Evolutionary conservation across 2,888 invertebrate species (phyloP).

Genomic region (Ophioninae sp.): DNA sequence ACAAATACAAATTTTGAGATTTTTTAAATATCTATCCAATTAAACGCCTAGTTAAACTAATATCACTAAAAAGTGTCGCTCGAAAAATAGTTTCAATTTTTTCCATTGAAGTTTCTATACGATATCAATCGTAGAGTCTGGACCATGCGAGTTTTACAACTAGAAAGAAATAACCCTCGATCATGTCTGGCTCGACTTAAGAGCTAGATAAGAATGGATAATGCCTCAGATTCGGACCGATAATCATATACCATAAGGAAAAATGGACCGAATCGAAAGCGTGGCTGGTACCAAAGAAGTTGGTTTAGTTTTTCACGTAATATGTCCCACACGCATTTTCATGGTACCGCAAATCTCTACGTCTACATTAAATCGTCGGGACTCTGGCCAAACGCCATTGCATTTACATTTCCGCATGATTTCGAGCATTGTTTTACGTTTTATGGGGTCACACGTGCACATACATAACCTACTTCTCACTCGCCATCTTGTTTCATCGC

Average conservation of each 20-base stretch:
- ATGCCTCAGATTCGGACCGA: not conserved
- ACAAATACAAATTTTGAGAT: too few relatives aligned
- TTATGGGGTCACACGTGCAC: constrained; percentile 63
- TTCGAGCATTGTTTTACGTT: constrained; percentile 67
- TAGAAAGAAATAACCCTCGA: not conserved
- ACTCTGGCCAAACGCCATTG: constrained; percentile 69
- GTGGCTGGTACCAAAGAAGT: constrained; percentile 3
- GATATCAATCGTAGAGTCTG: not conserved
- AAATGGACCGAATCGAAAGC: constrained; percentile 20
- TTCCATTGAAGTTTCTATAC: too few relatives aligned
- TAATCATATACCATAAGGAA: constrained; percentile 17
- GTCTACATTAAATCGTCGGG: constrained; percentile 56
- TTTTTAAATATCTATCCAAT: too few relatives aligned
- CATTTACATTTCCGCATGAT: constrained; percentile 69
- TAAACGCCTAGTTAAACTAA: not conserved
- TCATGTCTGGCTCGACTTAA: not conserved
- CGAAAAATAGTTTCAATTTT: not conserved
- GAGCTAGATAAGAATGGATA: not conserved
- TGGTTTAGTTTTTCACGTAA: constrained; percentile 38
- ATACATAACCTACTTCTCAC: not conserved
- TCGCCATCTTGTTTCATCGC: not conserved
- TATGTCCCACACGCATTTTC: constrained; percentile 6
- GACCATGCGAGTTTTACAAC: not conserved
- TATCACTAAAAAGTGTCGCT: not conserved
- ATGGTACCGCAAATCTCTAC: constrained; percentile 46